phyloP scores from a whole-genome alignment of 2,888 invertebrate genomes.

The Ichneumoninae sp. region DNA sequence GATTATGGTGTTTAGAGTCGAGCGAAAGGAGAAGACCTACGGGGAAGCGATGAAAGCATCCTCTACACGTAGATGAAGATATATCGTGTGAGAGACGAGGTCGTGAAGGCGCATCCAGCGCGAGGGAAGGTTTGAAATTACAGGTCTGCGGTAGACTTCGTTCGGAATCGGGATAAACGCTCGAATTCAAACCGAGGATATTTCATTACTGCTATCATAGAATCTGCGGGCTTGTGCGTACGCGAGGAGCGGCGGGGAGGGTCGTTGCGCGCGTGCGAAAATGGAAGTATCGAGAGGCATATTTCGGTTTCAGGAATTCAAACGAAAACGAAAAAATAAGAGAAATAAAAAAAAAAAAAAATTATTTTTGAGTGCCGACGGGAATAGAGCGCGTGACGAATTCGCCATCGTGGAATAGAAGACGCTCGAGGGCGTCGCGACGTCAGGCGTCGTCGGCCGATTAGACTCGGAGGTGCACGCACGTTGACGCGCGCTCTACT shows the following conservation, averaged over 20 bases:
- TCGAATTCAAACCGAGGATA: conserved; percentile 44
- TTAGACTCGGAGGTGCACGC: conserved; percentile 77
- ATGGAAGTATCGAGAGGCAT: conserved; percentile 2
- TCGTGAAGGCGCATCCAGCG: conserved; percentile 37
- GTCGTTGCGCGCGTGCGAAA: not conserved
- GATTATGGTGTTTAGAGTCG: conserved; percentile 25
- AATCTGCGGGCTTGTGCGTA: conserved; percentile 24
- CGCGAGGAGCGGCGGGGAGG: not conserved
- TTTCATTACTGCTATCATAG: conserved; percentile 54
- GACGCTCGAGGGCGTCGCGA: conserved; percentile 73
- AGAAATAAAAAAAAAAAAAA: too few species aligned
- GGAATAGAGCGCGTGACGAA: conserved; percentile 81
- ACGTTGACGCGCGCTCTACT: conserved; percentile 61
- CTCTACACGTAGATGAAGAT: conserved; percentile 27
- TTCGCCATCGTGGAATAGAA: conserved; percentile 72
- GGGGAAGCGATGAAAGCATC: conserved; percentile 9
- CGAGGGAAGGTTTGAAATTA: conserved; percentile 48
- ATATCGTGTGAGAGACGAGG: conserved; percentile 14
- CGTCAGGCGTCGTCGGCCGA: conserved; percentile 81
- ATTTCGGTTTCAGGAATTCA: conserved; percentile 10
- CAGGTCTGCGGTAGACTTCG: conserved; percentile 39
- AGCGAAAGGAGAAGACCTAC: conserved; percentile 41
- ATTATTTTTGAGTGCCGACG: conserved; percentile 61
- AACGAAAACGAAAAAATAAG: conserved; percentile 26
- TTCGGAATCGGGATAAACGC: conserved; percentile 41